Base-by-base conservation (phyloP, 2,113 vertebrate species). In the Macrotis lagotis region DNA sequence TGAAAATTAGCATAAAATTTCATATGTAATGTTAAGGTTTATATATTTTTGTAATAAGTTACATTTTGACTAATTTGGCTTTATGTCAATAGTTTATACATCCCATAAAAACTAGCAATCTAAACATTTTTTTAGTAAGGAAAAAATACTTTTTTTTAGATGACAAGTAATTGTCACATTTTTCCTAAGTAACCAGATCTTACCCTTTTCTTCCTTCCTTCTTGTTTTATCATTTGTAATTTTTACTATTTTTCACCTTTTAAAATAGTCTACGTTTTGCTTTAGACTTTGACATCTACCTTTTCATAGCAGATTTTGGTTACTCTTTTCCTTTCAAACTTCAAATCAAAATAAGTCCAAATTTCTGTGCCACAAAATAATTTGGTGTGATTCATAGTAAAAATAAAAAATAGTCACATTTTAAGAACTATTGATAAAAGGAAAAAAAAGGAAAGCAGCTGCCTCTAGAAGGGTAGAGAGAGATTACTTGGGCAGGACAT, bases 1-100 rank as follows among this genome's bases (percentile, higher is more conserved):
- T 90, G 94, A 95, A 66, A 96, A 96, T 98, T 97, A 97, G 97
- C 98, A 97, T 98, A 96, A 97, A 97, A 98, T 94, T 96, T 91
- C 97, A 98, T 98, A 98, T 98, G 97, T 98, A 98, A 98, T 97
- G 98, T 95, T 96, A 97, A 98, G 97, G 97, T 96, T 98, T 98
- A 98, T 97, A 96, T 98, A 97, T 98, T 98, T 98, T 98, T 98
- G 98, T 98, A 98, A 98, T 98, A 83, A 83, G 44, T 8, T 44
- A 44, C n/a, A 22, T 83, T 44, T 83, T 83, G 37, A 44, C 37
- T 83, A 83, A 44, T 83, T 83, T 44, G 66, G 7, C 66, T 44
- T 74, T 19, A n/a, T 74, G 66, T 74, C 66, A 74, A n/a, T 74
- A 74, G 37, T 12, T 74, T 19, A n/a, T 74, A 74, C 66, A 74